Conservation (phyloP, 2,113 vertebrate genomes). For the Phrynosoma platyrhinos region DNA sequence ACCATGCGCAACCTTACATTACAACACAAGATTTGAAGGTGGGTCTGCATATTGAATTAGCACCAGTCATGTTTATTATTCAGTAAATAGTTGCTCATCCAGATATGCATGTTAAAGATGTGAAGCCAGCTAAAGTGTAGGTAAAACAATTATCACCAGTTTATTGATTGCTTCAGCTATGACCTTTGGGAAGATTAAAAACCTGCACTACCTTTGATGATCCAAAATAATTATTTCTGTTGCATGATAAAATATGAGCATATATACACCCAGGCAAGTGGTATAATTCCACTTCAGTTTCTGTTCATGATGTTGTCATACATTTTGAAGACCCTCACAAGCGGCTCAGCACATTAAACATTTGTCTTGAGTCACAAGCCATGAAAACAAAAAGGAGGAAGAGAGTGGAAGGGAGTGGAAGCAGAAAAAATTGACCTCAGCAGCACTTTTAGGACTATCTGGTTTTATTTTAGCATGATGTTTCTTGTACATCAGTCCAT, state of each 20-base stretch:
- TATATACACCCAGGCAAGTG: background rate
- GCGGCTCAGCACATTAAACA: rapidly evolving
- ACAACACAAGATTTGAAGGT: background rate
- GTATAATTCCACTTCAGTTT: background rate
- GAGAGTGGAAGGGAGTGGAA: background rate
- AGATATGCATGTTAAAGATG: conserved; percentile 21
- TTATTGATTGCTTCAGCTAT: conserved; percentile 20
- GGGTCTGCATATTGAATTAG: conserved; percentile 15
- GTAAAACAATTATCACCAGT: conserved; percentile 56
- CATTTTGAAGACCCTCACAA: background rate
- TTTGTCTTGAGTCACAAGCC: conserved; percentile 49
- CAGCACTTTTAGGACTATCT: too few relatives aligned
- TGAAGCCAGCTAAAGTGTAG: conserved; percentile 37
- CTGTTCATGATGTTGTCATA: rapidly evolving
- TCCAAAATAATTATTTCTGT: conserved; percentile 27
- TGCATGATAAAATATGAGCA: background rate
- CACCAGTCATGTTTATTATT: conserved; percentile 22
- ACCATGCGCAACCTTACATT: background rate
- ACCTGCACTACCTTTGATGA: background rate
- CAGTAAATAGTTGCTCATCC: background rate
- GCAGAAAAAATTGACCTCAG: too few relatives aligned
- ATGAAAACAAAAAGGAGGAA: background rate
- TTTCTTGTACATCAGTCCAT: too few relatives aligned
- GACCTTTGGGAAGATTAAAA: conserved; percentile 37
- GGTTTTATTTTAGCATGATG: too few relatives aligned